A percentile compares a stretch with the other conserved stretches of the same genome.
Conservation (phyloP, 2,888 invertebrate genomes). For the Labia minor region DNA sequence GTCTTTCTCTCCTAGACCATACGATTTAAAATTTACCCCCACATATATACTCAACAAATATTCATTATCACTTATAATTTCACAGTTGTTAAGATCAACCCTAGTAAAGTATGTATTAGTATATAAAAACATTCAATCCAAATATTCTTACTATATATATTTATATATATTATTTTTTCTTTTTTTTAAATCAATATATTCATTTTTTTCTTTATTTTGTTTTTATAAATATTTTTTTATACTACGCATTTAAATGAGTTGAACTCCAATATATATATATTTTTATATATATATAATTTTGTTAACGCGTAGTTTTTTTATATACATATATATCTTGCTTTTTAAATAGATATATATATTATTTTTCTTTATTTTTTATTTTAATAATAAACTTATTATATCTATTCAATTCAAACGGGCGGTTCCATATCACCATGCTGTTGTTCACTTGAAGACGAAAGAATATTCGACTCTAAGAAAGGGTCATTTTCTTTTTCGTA, state of each 20-base stretch:
- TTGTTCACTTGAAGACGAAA: neutral
- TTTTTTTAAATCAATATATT: neutral
- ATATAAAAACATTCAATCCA: neutral
- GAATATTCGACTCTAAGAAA: neutral
- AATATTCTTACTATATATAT: neutral
- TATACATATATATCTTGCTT: too few species aligned
- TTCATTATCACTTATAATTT: neutral
- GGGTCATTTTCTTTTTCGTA: neutral
- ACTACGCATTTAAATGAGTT: neutral
- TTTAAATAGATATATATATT: too few species aligned
- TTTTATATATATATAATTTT: neutral
- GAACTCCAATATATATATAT: neutral
- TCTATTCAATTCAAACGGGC: neutral
- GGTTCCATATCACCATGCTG: neutral
- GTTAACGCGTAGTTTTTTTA: too few species aligned
- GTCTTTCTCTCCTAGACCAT: constrained; percentile 7
- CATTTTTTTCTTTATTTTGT: neutral
- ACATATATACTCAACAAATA: neutral
- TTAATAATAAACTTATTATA: neutral
- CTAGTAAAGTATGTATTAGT: neutral
- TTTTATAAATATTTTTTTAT: neutral
- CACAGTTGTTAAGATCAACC: neutral
- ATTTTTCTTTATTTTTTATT: neutral
- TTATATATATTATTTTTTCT: neutral
- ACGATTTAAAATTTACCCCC: neutral